phyloP scores from a whole-genome alignment of 2,888 invertebrate genomes.

The Thymelicus lineola region DNA sequence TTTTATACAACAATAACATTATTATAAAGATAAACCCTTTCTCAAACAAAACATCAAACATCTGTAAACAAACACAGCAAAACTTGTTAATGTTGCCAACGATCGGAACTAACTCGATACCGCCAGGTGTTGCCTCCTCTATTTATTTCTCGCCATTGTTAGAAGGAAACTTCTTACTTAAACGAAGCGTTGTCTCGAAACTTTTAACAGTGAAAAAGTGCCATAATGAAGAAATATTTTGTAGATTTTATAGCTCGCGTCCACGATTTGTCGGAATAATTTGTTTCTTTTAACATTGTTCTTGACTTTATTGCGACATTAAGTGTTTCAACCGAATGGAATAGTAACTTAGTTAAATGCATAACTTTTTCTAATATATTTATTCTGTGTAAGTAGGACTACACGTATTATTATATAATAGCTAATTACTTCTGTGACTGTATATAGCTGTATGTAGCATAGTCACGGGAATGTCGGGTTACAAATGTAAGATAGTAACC shows the following conservation, averaged over 20 bases:
- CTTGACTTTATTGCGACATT: neutral
- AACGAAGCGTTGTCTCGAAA: slow-evolving; percentile 30
- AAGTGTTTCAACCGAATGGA: no score
- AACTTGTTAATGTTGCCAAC: slow-evolving; percentile 34
- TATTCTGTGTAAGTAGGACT: no score
- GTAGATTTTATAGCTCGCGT: slow-evolving; percentile 19
- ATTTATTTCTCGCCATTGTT: slow-evolving; percentile 31
- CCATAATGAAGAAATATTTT: slow-evolving; percentile 35
- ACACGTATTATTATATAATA: no score
- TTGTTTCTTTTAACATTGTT: slow-evolving; percentile 22
- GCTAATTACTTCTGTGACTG: no score
- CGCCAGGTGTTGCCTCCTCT: slow-evolving; percentile 29
- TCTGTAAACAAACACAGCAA: neutral
- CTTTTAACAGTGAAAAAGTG: slow-evolving; percentile 31
- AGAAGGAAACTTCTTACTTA: slow-evolving; percentile 32
- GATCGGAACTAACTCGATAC: slow-evolving; percentile 32
- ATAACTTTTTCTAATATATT: no score
- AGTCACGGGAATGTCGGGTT: no score
- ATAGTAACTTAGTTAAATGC: no score
- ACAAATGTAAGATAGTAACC: no score
- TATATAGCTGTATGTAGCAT: no score
- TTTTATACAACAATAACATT: no score
- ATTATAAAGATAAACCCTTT: no score
- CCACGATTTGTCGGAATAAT: slow-evolving; percentile 14
- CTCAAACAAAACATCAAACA: slow-evolving; percentile 20